Base-by-base conservation (phyloP, 2,113 vertebrate species). In the Ceuthmochares aereus region DNA sequence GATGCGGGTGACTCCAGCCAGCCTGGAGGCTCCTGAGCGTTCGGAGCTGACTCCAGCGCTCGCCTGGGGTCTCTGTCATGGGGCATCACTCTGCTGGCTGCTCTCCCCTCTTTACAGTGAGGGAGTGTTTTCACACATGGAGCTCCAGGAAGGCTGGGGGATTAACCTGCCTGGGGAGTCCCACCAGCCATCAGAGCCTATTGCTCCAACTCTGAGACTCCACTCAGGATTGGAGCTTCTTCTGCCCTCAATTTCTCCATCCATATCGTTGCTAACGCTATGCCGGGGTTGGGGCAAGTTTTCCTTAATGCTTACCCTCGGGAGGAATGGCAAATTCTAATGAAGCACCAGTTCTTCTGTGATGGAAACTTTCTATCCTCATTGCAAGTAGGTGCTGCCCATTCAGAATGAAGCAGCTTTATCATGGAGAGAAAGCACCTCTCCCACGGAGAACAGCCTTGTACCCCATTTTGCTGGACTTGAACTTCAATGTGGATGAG, bases 271-370 rank as follows among this genome's bases (percentile, higher is more conserved):
- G 12, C 19, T 58, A 69, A 37, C 58, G 23, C 21, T 84, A 14
- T 34, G 17, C 8, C 0, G 9, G 4, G 3, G 0, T 5, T 12
- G 16, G 16, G 14, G 14, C 4, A 62, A 37, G 2, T 10, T 55
- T 74, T 73, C 20, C 52, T 52, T 62, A 29, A 26, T 59, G 22
- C 9, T 52, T 76, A 70, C 34, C 9, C 12, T 19, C 13, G 12
- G 34, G 6, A 77, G 42, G 47, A 85, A 83, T 40, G 25, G 13
- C 40, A 84, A 23, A 23, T 78, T 32, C 26, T 81, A 17, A 32
- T 2, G 58, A 32, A 82, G 12, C 15, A 60, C 10, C 5, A 23
- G 25, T 78, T 67, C 47, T 72, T 70, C 32, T 56, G 62, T 10
- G 9, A 29, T 14, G 18, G 9, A 19, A 72, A n/a, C 37, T 20